Evolutionary conservation across 2,888 invertebrate genomes (phyloP), one percentile per base, ranked within the genome.

Genomic region (Eulithis prunata): DNA sequence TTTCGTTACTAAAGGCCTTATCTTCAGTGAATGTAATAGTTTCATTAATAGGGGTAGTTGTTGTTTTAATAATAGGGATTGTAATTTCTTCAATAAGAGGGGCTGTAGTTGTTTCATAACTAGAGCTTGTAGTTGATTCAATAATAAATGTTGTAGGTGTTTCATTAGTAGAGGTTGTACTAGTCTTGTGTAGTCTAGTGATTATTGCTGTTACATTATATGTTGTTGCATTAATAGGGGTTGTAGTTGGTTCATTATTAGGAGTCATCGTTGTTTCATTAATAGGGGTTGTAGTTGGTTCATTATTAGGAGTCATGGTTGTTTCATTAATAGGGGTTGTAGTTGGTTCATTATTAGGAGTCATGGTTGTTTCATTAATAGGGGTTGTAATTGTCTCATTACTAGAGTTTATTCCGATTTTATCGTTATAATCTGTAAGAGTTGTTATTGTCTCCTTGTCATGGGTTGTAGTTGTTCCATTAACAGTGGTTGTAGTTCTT

Each of bases 191-290:
- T 55, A 21, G 21, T 55, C 14, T 14, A 1, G 11, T 43, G 21
- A 13, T 4, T n/a, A 4, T 2, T 5, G 13, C 4, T 6, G 12
- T 7, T 43, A n/a, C 21, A 21, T 21, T n/a, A n/a, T n/a, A n/a
- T n/a, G 28, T 41, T 41, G 51, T 41, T 41, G 49, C 49, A 41
- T 13, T 49, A 12, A 2, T 32, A 8, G 49, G 11, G 0, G 2
- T 41, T 21, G 38, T 49, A n/a, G n/a, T n/a, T n/a, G n/a, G n/a
- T n/a, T n/a, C n/a, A n/a, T n/a, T n/a, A n/a, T n/a, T n/a, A n/a
- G n/a, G n/a, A n/a, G n/a, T n/a, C 5, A 10, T 51, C n/a, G 28
- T 41, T 41, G 51, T 41, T 41, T 58, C 49, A 41, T 13, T 49
- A 12, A 2, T 32, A 8, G 49, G 11, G 0, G 2, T 41, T 21